Evolutionary conservation across 2,888 invertebrate species (phyloP).

Genomic region (Drosophila siamana): DNA sequence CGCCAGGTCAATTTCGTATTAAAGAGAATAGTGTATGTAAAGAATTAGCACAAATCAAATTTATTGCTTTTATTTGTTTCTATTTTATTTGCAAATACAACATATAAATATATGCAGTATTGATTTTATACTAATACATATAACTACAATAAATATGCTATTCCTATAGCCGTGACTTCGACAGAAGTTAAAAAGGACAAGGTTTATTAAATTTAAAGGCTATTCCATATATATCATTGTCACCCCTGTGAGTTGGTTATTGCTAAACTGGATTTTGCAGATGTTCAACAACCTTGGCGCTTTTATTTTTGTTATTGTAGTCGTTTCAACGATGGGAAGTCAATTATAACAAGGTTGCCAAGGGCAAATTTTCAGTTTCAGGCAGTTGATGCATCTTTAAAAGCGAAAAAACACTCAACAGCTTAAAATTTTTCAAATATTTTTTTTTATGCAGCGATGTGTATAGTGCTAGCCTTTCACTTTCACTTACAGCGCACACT

Average conservation of each 20-base stretch:
- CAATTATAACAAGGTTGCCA: conserved; percentile 43
- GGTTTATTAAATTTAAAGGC: conserved; percentile 22
- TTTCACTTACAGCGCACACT: conserved; percentile 51
- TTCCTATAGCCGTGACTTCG: neutral
- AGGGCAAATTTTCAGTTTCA: conserved; percentile 27
- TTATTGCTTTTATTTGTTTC: too few relatives aligned
- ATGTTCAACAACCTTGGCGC: conserved; percentile 56
- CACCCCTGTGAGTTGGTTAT: conserved; percentile 30
- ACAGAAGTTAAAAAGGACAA: conserved; percentile 5
- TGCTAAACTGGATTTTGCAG: conserved; percentile 66
- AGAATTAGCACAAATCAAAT: neutral
- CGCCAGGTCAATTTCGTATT: conserved; percentile 1
- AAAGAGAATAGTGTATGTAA: neutral
- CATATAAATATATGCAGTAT: too few relatives aligned
- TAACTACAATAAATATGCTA: neutral
- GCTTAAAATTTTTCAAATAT: conserved; percentile 45
- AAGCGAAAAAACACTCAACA: conserved; percentile 8
- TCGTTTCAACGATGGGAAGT: conserved; percentile 8
- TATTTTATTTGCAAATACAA: too few relatives aligned
- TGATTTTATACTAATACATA: neutral
- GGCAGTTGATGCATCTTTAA: conserved; percentile 17
- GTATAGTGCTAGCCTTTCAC: conserved; percentile 58
- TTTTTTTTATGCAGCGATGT: conserved; percentile 36
- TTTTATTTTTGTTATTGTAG: conserved; percentile 26
- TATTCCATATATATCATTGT: conserved; percentile 30